These are phyloP conservation scores for Netelia inedita DNA, from an alignment of 2,888 invertebrate genomes.

Conservation along the genomic window DNA sequence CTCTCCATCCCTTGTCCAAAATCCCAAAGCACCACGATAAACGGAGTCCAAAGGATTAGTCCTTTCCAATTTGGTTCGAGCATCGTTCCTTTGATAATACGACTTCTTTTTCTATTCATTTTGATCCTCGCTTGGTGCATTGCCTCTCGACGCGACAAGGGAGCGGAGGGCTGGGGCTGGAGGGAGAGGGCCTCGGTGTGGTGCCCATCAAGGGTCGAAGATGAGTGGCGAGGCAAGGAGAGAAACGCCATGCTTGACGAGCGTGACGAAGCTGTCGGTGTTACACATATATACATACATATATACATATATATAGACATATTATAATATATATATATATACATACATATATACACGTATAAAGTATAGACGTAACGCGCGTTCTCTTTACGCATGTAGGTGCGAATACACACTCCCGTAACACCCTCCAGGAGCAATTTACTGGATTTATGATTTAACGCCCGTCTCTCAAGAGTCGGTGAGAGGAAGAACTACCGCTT, in stretches of 20 bases:
- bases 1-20: not conserved
- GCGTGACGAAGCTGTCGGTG: conserved; percentile 75
- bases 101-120: not conserved
- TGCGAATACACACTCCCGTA: conserved; percentile 75
- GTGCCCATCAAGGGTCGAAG: conserved; percentile 20
- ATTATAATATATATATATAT: conserved; percentile 11
- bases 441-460: conserved; percentile 82
- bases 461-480: conserved; percentile 76
- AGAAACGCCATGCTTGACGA: conserved; percentile 67
- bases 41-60: not conserved
- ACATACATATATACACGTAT: not conserved
- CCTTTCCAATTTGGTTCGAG: not conserved
- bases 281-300: conserved; percentile 56
- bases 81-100: not conserved
- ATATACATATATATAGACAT: no score
- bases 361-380: conserved; percentile 31
- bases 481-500: conserved; percentile 71
- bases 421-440: conserved; percentile 77
- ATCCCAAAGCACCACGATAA: not conserved
- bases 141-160: conserved; percentile 10
- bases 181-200: conserved; percentile 20
- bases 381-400: conserved; percentile 67
- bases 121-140: conserved; percentile 1
- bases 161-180: conserved; percentile 24
- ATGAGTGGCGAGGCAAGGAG: conserved; percentile 41